Evolutionary conservation across 2,113 vertebrate species (phyloP).

Genomic region (Cisticola juncidis): DNA sequence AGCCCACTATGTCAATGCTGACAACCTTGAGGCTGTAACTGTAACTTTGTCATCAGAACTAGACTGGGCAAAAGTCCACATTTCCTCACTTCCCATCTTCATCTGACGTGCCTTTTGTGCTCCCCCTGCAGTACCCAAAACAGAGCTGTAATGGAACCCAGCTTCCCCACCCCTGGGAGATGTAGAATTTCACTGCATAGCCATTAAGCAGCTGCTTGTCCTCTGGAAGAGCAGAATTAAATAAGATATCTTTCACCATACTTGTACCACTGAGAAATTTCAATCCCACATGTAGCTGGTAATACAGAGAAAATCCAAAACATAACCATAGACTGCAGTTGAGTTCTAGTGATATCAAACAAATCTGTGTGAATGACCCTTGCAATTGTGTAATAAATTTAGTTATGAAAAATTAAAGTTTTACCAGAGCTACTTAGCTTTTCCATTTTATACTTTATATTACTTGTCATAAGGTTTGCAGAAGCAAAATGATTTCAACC

Average conservation of each 20-base stretch:
- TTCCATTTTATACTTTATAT: background rate
- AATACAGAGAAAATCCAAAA: background rate
- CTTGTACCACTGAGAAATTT: background rate
- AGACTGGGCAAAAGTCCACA: background rate
- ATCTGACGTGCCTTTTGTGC: background rate
- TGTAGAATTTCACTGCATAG: background rate
- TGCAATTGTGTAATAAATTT: background rate
- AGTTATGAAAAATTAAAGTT: background rate
- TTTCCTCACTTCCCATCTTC: background rate
- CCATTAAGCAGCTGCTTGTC: background rate
- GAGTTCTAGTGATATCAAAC: background rate
- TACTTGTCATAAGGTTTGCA: background rate
- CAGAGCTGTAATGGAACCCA: background rate
- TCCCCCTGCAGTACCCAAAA: background rate
- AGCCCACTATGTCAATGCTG: background rate
- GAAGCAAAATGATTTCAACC: background rate
- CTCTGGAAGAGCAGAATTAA: background rate
- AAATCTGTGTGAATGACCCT: background rate
- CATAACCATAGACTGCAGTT: background rate
- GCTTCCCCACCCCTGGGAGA: background rate
- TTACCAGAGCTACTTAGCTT: background rate
- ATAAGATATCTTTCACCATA: background rate
- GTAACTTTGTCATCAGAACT: background rate
- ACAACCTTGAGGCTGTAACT: background rate
- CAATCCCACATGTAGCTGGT: background rate